A percentile compares a stretch with the other conserved stretches of the same genome.
Evolutionary conservation across 2,888 invertebrate species (phyloP).

Genomic region (Byasa hedistus): DNA sequence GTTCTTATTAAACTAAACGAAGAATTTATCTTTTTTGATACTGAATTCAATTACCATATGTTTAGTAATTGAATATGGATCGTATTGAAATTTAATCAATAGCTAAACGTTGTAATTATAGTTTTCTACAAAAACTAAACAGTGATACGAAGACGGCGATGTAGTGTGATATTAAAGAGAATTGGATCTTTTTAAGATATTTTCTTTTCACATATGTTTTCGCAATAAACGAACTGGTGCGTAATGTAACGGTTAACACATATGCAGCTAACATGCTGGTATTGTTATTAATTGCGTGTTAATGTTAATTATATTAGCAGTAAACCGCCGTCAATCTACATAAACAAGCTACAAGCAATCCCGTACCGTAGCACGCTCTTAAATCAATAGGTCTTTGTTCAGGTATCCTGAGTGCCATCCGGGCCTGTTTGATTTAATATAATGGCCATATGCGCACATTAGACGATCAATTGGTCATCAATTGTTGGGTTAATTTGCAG

Average conservation of each 20-base stretch:
- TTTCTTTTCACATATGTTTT: too few relatives aligned
- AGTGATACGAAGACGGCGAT: too few relatives aligned
- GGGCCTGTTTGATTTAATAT: slow-evolving; percentile 72
- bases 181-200: too few relatives aligned
- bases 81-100: too few relatives aligned
- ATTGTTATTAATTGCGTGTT: slow-evolving; percentile 23
- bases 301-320: slow-evolving; percentile 30
- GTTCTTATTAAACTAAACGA: too few relatives aligned
- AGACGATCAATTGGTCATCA: slow-evolving; percentile 75
- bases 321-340: slow-evolving; percentile 49
- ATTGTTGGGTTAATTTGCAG: slow-evolving; percentile 73
- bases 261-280: background rate
- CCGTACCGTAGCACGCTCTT: slow-evolving; percentile 47
- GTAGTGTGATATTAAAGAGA: too few relatives aligned
- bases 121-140: too few relatives aligned
- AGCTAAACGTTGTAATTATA: too few relatives aligned
- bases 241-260: slow-evolving; percentile 9
- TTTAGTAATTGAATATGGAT: too few relatives aligned
- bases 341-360: slow-evolving; percentile 46
- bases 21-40: too few relatives aligned
- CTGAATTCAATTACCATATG: too few relatives aligned
- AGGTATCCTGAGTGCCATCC: slow-evolving; percentile 56
- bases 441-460: slow-evolving; percentile 69
- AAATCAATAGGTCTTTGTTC: slow-evolving; percentile 74
- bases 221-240: too few relatives aligned